A percentile compares a stretch with the other conserved stretches of the same genome.
Conservation (phyloP, 2,888 invertebrate species). For the Lycaena phlaeas region DNA sequence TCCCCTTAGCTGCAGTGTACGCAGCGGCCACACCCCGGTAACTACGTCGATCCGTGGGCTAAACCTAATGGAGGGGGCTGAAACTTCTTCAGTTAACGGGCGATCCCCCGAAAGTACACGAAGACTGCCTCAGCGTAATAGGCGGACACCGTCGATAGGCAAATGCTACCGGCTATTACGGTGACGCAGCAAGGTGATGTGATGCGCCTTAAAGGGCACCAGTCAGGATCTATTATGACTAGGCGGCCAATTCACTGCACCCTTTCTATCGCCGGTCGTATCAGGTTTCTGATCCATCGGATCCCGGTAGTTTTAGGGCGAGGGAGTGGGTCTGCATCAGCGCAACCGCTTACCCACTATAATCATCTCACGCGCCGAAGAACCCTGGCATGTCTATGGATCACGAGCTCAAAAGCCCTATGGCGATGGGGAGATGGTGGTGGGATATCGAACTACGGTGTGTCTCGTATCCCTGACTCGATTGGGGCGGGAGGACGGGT, state of each 20-base stretch:
- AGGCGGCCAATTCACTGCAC: not conserved
- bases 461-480: constrained; percentile 14
- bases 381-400: constrained; percentile 7
- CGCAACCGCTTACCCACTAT: constrained; percentile 10
- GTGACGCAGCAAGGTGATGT: not conserved
- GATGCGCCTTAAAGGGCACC: not conserved
- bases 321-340: constrained; percentile 7
- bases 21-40: too few relatives aligned
- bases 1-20: too few relatives aligned
- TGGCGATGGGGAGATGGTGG: constrained; percentile 17
- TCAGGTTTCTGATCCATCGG: too few relatives aligned
- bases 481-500: constrained; percentile 16
- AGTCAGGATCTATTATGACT: too few relatives aligned
- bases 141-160: too few relatives aligned
- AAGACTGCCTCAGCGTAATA: too few relatives aligned
- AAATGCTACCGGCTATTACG: too few relatives aligned
- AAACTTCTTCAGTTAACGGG: too few relatives aligned
- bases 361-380: constrained; percentile 18
- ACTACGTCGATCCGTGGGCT: too few relatives aligned
- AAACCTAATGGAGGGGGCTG: too few relatives aligned
- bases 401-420: constrained; percentile 13
- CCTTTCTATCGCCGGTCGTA: not conserved
- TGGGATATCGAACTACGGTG: constrained; percentile 14
- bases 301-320: not conserved
- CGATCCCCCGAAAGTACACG: too few relatives aligned